These are phyloP conservation scores for Gymnoscopelus braueri DNA, from an alignment of 2,797 vertebrate species.

Conservation along the genomic window DNA sequence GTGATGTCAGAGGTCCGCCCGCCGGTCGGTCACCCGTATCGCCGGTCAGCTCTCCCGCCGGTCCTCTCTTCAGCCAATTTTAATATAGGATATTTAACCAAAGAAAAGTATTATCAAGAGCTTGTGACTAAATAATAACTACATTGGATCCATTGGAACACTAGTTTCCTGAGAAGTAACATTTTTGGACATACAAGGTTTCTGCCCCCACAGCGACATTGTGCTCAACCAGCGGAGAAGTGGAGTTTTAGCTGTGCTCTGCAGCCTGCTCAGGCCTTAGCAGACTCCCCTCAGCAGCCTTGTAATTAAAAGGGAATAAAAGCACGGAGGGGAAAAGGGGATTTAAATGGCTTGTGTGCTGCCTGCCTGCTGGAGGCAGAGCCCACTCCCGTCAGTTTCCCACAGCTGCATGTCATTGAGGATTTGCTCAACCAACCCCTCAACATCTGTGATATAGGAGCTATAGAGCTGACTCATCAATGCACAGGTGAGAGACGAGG, in stretches of 20 bases:
- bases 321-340: constrained; percentile 63
- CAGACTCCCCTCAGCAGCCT: constrained; percentile 63
- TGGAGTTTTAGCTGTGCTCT: constrained; percentile 57
- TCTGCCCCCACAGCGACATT: constrained; percentile 41
- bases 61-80: no score
- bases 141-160: no score
- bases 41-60: no score
- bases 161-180: no score
- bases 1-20: no score
- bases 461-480: constrained; percentile 36
- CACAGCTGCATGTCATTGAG: constrained; percentile 49
- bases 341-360: constrained; percentile 67
- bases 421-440: constrained; percentile 56
- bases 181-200: not conserved
- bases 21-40: no score
- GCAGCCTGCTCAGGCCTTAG: constrained; percentile 57
- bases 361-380: constrained; percentile 37
- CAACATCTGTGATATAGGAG: constrained; percentile 7
- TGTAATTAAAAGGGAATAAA: constrained; percentile 78
- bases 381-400: constrained; percentile 42
- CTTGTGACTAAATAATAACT: no score
- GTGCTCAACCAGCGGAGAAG: constrained; percentile 17
- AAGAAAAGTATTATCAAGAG: no score
- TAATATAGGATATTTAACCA: no score
- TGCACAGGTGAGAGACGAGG: constrained; percentile 28